Evolutionary conservation across 2,113 vertebrate genomes (phyloP).

Genomic region (Pedionomus torquatus): DNA sequence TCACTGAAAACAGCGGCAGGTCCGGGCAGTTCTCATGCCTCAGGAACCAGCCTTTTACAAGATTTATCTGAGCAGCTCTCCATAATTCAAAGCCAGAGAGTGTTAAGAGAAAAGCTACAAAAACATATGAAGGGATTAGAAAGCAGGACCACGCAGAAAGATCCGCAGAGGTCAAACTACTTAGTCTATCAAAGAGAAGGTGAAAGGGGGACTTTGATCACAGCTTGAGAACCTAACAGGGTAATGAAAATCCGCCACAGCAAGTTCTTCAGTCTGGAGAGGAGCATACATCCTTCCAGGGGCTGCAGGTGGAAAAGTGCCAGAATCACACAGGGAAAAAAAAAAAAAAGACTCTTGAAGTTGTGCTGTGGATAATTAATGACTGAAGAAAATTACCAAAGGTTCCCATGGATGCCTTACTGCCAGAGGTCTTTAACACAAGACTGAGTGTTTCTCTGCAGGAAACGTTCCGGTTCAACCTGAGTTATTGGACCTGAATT

Average conservation of each 20-base stretch:
- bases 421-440: background rate
- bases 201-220: background rate
- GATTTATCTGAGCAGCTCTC: background rate
- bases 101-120: background rate
- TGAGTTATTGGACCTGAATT: background rate
- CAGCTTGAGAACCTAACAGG: background rate
- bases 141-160: background rate
- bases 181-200: background rate
- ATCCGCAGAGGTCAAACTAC: background rate
- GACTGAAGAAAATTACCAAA: background rate
- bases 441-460: background rate
- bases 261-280: background rate
- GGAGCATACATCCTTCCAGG: background rate
- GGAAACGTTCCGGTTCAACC: background rate
- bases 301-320: background rate
- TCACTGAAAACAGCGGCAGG: rapidly evolving
- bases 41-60: background rate
- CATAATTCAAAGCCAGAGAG: background rate
- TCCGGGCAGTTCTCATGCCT: background rate
- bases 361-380: slow-evolving; percentile 2
- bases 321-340: background rate
- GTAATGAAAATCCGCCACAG: background rate
- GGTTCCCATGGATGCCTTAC: background rate
- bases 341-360: background rate
- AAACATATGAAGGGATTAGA: background rate